These are phyloP conservation scores for Bujurquina vittata DNA, from an alignment of 2,113 vertebrate species.

Conservation along the genomic window DNA sequence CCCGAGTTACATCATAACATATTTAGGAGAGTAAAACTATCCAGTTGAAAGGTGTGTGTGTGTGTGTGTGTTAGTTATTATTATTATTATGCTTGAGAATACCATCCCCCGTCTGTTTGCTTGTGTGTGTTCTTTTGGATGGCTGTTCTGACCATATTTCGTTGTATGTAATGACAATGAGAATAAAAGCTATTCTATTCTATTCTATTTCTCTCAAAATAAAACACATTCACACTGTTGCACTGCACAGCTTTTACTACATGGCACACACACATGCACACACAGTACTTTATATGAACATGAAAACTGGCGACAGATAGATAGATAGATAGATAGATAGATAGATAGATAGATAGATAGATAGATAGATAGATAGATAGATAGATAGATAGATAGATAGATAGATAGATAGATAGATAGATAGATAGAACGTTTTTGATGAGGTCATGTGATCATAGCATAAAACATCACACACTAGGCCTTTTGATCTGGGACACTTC, in stretches of 20 bases:
- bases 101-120: too few species aligned
- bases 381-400: constrained; percentile 19
- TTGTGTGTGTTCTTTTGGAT: too few species aligned
- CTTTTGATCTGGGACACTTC: constrained; percentile 76
- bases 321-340: not conserved
- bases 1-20: too few species aligned
- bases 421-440: not conserved
- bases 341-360: constrained; percentile 21
- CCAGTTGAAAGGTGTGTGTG: too few species aligned
- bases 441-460: not conserved
- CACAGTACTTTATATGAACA: constrained; percentile 11
- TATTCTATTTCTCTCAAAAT: constrained; percentile 2
- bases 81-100: too few species aligned
- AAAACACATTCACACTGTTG: not conserved
- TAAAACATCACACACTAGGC: constrained; percentile 49
- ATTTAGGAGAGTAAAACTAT: too few species aligned
- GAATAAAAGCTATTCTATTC: too few species aligned
- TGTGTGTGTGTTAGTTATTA: not conserved
- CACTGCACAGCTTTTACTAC: constrained; percentile 48
- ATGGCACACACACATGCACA: not conserved
- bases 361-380: constrained; percentile 20
- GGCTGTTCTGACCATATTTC: too few species aligned
- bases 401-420: constrained; percentile 16
- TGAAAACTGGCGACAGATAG: not conserved
- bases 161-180: too few species aligned